Base-by-base conservation (phyloP, 2,113 vertebrate species). In the Lampris incognitus region DNA sequence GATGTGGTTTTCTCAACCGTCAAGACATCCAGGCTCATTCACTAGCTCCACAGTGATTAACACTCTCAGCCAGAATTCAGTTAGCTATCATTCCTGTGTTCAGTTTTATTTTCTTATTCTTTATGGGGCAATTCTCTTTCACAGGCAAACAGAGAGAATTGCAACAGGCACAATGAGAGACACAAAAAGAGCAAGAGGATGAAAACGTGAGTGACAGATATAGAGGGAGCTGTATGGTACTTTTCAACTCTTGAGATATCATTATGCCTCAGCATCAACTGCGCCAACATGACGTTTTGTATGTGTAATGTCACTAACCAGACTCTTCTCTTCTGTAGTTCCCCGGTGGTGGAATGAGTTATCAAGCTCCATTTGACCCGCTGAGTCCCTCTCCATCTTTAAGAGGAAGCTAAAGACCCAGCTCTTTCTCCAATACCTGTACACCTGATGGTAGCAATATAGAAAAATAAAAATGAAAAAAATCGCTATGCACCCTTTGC, bases 1-100 rank as follows among this genome's bases (percentile, higher is more conserved):
- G 79, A 73, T 88, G 85, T 59, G 81, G 89, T 89, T 92, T 92
- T 82, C 74, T 76, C 52, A 81, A 85, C 57, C 87, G 63, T 83
- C 77, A 76, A 67, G 82, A 79, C 69, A 86, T 90, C 62, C 79
- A 82, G 79, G 68, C 40, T 62, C 70, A 77, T 79, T 82, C 54
- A 67, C 73, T 59, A 66, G 59, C 38, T 64, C 74, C n/a, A 50
- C 42, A 79, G 69, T 55, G 62, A 66, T 70, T 46, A 69, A 69
- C 51, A 69, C 48, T 82, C 55, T 69, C 46, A 24, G 52, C 7
- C n/a, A 79, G 60, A 62, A 13, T 24, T 78, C 57, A 74, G 56
- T 75, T 77, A 24, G 24, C 52, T 11, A 51, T 79, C 57, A 63
- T 11, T n/a, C 59, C 54, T 50, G 5, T 38, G 63, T 72, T 72